phyloP scores from a whole-genome alignment of 1,140 invertebrate species.

The Drosophila sturtevanti region DNA sequence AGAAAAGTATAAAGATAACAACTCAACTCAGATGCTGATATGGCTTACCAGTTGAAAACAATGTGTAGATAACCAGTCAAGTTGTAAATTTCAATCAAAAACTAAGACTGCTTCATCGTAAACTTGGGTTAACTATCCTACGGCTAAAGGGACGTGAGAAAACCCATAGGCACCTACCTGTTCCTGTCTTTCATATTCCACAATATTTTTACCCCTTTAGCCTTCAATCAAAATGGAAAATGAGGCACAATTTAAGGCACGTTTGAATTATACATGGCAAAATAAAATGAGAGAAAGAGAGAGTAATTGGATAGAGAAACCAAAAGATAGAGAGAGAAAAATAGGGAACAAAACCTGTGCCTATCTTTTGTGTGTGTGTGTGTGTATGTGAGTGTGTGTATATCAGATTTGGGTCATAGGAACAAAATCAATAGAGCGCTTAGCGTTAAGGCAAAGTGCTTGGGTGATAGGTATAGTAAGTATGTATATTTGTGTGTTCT shows the following conservation, averaged over 20 bases:
- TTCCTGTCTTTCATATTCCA: background rate
- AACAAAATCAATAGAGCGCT: constrained; percentile 64
- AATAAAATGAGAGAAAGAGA: background rate
- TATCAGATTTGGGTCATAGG: constrained; percentile 60
- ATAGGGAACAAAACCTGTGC: background rate
- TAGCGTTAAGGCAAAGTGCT: constrained; percentile 28
- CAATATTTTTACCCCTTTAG: background rate
- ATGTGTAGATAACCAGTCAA: constrained; percentile 19
- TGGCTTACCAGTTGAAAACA: background rate
- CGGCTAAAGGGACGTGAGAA: too few species aligned
- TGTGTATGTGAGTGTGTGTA: constrained; percentile 6
- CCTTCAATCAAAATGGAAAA: constrained; percentile 35
- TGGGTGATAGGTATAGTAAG: constrained; percentile 6
- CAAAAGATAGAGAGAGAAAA: background rate
- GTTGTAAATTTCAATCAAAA: constrained; percentile 52
- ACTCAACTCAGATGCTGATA: background rate
- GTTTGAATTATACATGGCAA: constrained; percentile 65
- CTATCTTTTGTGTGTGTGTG: background rate
- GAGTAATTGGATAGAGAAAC: too few species aligned
- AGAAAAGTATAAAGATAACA: too few species aligned
- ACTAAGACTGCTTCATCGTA: constrained; percentile 6
- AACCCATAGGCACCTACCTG: background rate
- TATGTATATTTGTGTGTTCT: background rate
- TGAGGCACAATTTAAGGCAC: constrained; percentile 49
- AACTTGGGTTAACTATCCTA: too few species aligned